Conservation (phyloP, 1,140 invertebrate species). For the Temnothorax curvispinosus region DNA sequence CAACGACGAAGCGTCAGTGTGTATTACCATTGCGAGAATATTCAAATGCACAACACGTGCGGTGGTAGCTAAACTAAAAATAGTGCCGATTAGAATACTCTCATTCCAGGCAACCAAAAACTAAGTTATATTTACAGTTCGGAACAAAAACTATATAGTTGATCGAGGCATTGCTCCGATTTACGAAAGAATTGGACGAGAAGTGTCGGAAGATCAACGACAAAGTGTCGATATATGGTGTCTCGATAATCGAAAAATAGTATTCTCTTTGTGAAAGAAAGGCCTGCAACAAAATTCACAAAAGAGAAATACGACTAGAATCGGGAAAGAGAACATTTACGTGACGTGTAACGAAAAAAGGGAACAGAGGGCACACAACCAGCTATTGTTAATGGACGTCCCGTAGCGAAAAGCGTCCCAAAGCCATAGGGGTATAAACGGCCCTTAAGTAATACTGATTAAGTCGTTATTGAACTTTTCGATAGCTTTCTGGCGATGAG, state of each 20-base stretch:
- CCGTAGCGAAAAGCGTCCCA: conserved; percentile 47
- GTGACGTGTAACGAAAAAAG: background rate
- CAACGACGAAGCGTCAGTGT: background rate
- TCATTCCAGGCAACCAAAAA: background rate
- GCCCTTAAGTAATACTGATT: conserved; percentile 77
- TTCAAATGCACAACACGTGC: background rate
- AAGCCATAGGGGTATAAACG: conserved; percentile 67
- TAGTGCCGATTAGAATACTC: conserved; percentile 3
- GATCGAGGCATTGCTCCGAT: background rate
- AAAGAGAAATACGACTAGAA: background rate
- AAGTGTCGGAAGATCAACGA: background rate
- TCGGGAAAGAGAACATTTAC: background rate
- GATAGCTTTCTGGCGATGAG: conserved; percentile 1
- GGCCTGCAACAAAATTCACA: background rate
- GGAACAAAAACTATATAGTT: background rate
- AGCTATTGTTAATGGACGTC: conserved; percentile 45
- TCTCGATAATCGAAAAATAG: background rate
- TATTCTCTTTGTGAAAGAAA: background rate
- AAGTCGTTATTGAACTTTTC: conserved; percentile 70
- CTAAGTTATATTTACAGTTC: background rate
- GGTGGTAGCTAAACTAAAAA: background rate
- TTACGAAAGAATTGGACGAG: background rate
- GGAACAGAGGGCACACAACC: background rate
- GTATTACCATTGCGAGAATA: background rate
- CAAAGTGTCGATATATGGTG: too few species aligned